Evolutionary conservation across 2,888 invertebrate genomes (phyloP).

Genomic region (Quadroppia sp.): DNA sequence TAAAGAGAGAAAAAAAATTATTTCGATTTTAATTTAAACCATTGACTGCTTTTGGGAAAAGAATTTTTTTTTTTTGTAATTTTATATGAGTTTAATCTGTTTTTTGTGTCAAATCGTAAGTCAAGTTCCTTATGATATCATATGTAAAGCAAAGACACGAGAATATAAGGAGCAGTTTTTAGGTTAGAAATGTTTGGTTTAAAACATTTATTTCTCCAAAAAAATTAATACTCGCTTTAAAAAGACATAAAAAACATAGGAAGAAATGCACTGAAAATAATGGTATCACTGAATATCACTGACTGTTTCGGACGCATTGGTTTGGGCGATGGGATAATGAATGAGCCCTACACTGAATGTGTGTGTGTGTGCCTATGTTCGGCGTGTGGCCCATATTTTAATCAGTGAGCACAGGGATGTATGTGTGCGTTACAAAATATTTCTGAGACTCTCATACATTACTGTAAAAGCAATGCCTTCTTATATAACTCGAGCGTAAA

Average conservation of each 20-base stretch:
- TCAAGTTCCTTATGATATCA: constrained; percentile 8
- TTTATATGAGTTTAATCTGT: constrained; percentile 13
- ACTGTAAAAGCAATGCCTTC: background rate
- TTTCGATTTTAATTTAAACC: background rate
- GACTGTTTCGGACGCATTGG: background rate
- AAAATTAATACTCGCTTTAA: constrained; percentile 1
- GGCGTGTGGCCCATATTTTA: constrained; percentile 33
- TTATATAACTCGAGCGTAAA: constrained; percentile 25
- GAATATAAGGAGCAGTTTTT: background rate
- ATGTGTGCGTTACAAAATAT: background rate
- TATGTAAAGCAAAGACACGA: background rate
- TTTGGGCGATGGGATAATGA: too few relatives aligned
- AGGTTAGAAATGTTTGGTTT: background rate
- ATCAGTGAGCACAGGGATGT: background rate
- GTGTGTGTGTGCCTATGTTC: background rate
- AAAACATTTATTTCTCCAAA: background rate
- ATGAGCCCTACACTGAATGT: background rate
- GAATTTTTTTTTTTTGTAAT: constrained; percentile 7
- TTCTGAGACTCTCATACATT: too few relatives aligned
- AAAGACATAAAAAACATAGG: background rate
- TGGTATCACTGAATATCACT: background rate
- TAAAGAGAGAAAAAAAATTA: background rate
- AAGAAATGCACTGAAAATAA: background rate
- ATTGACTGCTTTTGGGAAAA: background rate
- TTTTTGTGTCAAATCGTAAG: constrained; percentile 8